These are phyloP conservation scores for Pandemis heparana DNA, from an alignment of 2,888 invertebrate genomes.

Conservation along the genomic window DNA sequence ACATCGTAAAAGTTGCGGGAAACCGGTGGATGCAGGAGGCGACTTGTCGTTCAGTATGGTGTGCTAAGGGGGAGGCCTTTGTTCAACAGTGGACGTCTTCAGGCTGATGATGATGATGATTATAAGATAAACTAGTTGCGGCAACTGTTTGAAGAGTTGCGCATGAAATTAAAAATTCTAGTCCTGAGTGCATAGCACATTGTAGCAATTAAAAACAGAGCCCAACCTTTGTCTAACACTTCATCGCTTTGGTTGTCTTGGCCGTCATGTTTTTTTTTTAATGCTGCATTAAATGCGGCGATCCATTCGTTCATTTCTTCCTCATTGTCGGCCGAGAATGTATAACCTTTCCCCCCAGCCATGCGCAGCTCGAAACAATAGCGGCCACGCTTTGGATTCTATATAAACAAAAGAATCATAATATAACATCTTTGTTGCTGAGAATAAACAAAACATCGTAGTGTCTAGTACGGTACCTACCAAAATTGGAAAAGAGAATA, in stretches of 20 bases:
- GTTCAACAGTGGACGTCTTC: no score
- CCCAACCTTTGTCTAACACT: conserved; percentile 87
- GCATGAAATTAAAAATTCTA: background rate
- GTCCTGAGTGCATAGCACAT: background rate
- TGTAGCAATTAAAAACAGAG: conserved; percentile 1
- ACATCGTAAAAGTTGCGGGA: no score
- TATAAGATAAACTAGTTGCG: background rate
- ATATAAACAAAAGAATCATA: conserved; percentile 46
- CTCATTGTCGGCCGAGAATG: conserved; percentile 95
- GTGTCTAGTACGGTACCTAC: background rate
- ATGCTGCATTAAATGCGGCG: conserved; percentile 91
- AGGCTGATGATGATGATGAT: no score
- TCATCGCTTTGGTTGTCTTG: conserved; percentile 90
- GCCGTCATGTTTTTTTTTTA: conserved; percentile 87
- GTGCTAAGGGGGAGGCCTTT: no score
- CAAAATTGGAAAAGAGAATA: background rate
- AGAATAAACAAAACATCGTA: background rate
- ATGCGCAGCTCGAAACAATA: conserved; percentile 95
- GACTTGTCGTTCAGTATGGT: no score
- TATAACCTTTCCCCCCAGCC: conserved; percentile 94
- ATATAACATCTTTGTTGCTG: conserved; percentile 9
- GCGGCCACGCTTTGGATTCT: conserved; percentile 94
- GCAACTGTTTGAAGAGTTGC: background rate
- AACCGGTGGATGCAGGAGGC: no score
- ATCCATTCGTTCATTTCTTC: conserved; percentile 94